Conservation (phyloP, 2,888 invertebrate genomes). For the Odontocolon sp. region DNA sequence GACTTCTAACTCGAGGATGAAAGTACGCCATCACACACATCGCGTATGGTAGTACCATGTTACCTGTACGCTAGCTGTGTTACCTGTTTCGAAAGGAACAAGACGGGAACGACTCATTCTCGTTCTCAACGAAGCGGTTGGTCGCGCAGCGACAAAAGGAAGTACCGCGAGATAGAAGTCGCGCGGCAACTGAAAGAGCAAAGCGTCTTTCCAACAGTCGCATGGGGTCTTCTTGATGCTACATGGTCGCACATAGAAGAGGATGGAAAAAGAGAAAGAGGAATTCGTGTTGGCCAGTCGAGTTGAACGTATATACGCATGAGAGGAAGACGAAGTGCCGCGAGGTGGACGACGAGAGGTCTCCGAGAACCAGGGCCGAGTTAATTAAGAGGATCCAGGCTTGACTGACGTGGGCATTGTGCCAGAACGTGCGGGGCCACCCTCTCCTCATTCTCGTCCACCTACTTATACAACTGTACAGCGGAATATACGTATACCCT, state of each 20-base stretch:
- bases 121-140: constrained; percentile 35
- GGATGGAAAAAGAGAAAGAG: constrained; percentile 28
- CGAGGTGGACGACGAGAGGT: constrained; percentile 49
- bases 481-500: constrained; percentile 2
- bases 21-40: constrained; percentile 24
- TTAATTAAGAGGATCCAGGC: constrained; percentile 77
- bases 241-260: constrained; percentile 55
- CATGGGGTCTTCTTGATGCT: constrained; percentile 41
- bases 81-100: constrained; percentile 32
- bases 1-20: neutral
- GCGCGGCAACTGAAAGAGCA: too few relatives aligned
- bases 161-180: too few relatives aligned
- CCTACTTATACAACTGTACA: constrained; percentile 44
- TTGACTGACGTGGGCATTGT: constrained; percentile 78
- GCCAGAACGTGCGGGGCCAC: constrained; percentile 62
- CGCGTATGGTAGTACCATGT: constrained; percentile 16
- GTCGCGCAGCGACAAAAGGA: constrained; percentile 70
- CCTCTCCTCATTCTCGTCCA: constrained; percentile 45
- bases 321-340: constrained; percentile 62
- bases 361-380: constrained; percentile 66
- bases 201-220: too few relatives aligned
- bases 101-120: constrained; percentile 50
- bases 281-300: constrained; percentile 33
- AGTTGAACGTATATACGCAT: constrained; percentile 19
- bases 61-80: constrained; percentile 16